These are phyloP conservation scores for Arizona elegans DNA, from an alignment of 2,113 vertebrate species.

Conservation along the genomic window DNA sequence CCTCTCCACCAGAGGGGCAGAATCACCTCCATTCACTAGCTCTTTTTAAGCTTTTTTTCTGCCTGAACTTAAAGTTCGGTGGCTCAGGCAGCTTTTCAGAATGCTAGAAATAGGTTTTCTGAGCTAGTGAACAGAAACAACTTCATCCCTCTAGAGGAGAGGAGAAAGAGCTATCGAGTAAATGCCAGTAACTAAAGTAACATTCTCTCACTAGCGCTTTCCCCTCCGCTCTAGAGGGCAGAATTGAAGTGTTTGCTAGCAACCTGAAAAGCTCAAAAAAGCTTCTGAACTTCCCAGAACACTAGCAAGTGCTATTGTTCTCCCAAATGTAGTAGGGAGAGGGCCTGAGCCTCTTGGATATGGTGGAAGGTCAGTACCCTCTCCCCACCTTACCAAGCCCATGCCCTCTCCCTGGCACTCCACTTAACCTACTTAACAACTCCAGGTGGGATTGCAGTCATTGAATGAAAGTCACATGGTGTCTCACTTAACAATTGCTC, in stretches of 20 bases:
- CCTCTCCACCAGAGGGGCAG: neutral
- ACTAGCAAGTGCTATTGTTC: neutral
- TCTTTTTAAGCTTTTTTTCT: neutral
- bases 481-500: neutral
- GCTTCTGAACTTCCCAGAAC: neutral
- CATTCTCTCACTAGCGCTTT: neutral
- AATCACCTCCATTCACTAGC: neutral
- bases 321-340: neutral
- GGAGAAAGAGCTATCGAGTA: neutral
- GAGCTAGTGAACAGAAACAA: neutral
- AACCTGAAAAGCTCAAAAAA: neutral
- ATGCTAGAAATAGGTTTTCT: neutral
- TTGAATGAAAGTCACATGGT: neutral
- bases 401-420: neutral
- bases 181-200: neutral
- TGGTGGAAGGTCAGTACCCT: neutral
- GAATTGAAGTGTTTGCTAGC: neutral
- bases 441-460: neutral
- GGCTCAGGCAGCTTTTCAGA: neutral
- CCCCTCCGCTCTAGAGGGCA: neutral
- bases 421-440: neutral
- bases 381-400: too few species aligned
- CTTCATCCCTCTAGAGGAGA: neutral
- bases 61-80: neutral
- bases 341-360: neutral